Base-by-base conservation (phyloP, 2,888 invertebrate genomes). In the Apodemia mormo region DNA sequence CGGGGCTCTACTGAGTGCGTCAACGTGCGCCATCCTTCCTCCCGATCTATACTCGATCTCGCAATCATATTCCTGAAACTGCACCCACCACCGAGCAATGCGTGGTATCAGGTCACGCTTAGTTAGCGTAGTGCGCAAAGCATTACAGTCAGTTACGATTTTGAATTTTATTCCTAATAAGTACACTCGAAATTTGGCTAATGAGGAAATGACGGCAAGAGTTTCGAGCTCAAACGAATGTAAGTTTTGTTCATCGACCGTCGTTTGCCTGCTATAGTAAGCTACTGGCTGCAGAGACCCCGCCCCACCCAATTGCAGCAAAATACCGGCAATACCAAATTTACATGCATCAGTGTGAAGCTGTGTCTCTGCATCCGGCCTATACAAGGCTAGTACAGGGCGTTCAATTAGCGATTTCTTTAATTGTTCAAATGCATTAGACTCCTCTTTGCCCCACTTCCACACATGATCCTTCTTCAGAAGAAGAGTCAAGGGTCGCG, bases 11-110 rank as follows among this genome's bases (percentile, higher is more conserved):
- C 67, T 67, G n/a, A 72, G 12, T 68, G 74, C 40, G 56, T 74
- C 71, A 7, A 69, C 72, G 37, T 72, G 71, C n/a, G 68, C 22
- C 71, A 72, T 72, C 14, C n/a, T 68, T 6, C 12, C 30, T 12
- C 71, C 64, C 0, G 65, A 30, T 29, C 68, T 68, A 54, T 71
- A 40, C 9, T 9, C 40, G 9, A 40, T 40, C 40, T 40, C 40
- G 40, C 40, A 40, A 40, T 40, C 40, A 9, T 40, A 40, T 40
- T 40, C 40, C 40, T 40, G 40, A 2, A 40, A 40, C 40, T 40
- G 40, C 40, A 72, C 22, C 37, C 37, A 37, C 37, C 65, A 65
- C 2, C 65, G 65, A 4, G 37, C 65, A 65, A 40, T 40, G 40
- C 40, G 40, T 40, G 40, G 40, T 40, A 40, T 40, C 9, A 40